Percentiles rank a stretch among this genome's conserved stretches.
These are phyloP conservation scores for Homarus gammarus DNA, from an alignment of 2,888 invertebrate species.

Conservation along the genomic window DNA sequence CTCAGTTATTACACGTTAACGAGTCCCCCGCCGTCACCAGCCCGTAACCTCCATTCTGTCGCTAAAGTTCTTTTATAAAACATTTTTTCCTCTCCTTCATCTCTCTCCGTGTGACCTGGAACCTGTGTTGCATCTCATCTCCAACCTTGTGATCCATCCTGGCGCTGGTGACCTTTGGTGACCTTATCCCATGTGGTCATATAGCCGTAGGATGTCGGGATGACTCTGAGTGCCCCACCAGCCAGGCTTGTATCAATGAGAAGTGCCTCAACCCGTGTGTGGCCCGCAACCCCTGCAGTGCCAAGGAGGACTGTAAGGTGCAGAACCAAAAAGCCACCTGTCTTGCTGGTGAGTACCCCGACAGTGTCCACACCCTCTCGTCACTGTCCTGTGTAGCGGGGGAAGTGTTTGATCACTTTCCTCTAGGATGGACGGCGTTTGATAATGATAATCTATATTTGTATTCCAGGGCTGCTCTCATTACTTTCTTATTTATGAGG, in stretches of 20 bases:
- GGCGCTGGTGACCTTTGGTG: no score
- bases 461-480: no score
- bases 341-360: constrained; percentile 84
- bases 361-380: not conserved
- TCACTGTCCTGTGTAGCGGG: not conserved
- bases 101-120: not conserved
- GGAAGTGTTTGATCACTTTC: no score
- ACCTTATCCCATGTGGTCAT: constrained; percentile 11
- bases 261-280: constrained; percentile 91
- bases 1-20: no score
- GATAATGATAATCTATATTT: no score
- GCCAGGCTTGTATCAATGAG: constrained; percentile 88
- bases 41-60: not conserved
- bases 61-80: constrained; percentile 10
- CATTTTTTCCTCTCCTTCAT: not conserved
- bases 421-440: not conserved
- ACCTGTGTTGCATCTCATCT: not conserved
- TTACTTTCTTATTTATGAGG: no score
- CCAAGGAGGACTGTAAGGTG: constrained; percentile 89
- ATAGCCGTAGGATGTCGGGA: constrained; percentile 86
- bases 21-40: not conserved
- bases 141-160: not conserved
- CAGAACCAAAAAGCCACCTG: constrained; percentile 91
- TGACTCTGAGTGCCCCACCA: constrained; percentile 90
- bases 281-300: constrained; percentile 85